These are phyloP conservation scores for Micronisus gabar DNA, from an alignment of 2,113 vertebrate species.

Conservation along the genomic window DNA sequence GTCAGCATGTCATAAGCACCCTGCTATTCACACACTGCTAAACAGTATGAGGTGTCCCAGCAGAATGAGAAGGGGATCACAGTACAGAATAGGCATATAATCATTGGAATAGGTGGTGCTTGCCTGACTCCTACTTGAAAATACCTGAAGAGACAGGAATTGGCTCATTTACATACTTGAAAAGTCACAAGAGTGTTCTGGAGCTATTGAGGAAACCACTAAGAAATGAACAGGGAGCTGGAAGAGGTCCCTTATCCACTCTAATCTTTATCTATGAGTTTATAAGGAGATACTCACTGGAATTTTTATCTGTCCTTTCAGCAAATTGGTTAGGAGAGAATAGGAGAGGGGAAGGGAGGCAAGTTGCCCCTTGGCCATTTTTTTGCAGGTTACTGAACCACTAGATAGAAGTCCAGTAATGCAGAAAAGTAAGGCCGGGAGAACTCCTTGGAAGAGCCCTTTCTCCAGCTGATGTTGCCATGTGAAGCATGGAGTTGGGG, in stretches of 20 bases:
- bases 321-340: not conserved
- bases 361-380: not conserved
- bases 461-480: not conserved
- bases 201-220: not conserved
- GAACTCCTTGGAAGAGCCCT: not conserved
- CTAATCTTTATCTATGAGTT: not conserved
- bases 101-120: conserved; percentile 11
- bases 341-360: not conserved
- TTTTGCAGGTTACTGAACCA: not conserved
- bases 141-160: not conserved
- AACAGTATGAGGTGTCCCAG: conserved; percentile 7
- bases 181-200: not conserved
- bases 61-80: conserved; percentile 7
- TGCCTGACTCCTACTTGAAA: not conserved
- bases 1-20: conserved; percentile 43
- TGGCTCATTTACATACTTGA: not conserved
- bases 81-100: not conserved
- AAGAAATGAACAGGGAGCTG: not conserved
- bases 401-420: not conserved
- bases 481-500: not conserved
- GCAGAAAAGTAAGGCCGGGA: not conserved
- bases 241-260: not conserved
- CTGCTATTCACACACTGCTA: conserved; percentile 35
- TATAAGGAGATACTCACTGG: not conserved
- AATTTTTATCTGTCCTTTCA: not conserved